A percentile compares a stretch with the other conserved stretches of the same genome.
Conservation (phyloP, 2,888 invertebrate species). For the Polydesmus complanatus region DNA sequence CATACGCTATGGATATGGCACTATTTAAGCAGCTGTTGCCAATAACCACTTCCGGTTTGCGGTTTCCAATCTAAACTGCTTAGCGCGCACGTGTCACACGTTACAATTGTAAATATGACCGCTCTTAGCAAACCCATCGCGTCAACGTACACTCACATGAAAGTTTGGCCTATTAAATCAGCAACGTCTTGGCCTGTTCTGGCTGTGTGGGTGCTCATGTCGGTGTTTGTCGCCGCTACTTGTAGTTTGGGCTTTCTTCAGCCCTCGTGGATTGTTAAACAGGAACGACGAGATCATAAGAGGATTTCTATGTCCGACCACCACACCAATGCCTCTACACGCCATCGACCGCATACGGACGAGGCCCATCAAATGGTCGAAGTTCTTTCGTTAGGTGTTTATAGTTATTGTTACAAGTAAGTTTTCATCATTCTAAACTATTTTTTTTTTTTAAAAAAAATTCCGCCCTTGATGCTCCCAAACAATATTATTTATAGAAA, state of each 20-base stretch:
- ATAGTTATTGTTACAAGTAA: conserved; percentile 18
- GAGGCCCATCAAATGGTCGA: neutral
- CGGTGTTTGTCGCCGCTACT: conserved; percentile 30
- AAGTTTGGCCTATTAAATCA: conserved; percentile 11
- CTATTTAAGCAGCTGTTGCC: too few species aligned
- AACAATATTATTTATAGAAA: too few species aligned
- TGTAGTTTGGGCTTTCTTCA: conserved; percentile 33
- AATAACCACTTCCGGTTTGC: too few species aligned
- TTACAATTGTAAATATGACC: too few species aligned
- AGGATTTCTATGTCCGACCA: neutral
- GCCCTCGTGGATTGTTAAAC: conserved; percentile 32
- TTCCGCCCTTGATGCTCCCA: too few species aligned
- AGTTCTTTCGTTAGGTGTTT: conserved; percentile 14
- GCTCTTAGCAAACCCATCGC: too few species aligned
- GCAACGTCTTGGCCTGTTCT: conserved; percentile 26
- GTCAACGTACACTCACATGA: neutral
- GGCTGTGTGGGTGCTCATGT: conserved; percentile 31
- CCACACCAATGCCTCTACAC: neutral
- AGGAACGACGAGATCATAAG: conserved; percentile 9
- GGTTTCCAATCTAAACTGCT: too few species aligned
- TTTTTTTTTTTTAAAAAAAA: too few species aligned
- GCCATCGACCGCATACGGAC: neutral
- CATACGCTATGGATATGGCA: too few species aligned
- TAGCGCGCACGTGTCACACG: too few species aligned
- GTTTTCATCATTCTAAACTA: too few species aligned